phyloP scores from a whole-genome alignment of 2,888 invertebrate species.

The Mycalesis mineus region DNA sequence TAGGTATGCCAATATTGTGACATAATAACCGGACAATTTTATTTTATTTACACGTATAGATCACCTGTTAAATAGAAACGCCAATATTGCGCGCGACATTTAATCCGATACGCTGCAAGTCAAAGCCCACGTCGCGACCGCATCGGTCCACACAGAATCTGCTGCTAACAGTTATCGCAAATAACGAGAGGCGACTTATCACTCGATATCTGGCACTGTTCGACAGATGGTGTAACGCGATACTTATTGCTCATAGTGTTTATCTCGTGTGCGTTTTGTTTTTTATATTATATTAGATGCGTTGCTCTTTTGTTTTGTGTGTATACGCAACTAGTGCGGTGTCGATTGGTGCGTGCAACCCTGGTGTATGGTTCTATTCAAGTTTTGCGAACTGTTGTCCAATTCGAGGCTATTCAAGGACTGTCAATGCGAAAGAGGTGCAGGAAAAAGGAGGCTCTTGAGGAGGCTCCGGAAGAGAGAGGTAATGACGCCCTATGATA shows the following conservation, averaged over 20 bases:
- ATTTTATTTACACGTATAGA: no score
- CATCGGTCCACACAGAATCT: constrained; percentile 37
- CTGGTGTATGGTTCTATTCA: constrained; percentile 58
- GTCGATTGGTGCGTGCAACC: neutral
- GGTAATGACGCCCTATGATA: constrained; percentile 33
- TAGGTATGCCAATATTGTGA: no score
- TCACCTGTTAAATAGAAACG: constrained; percentile 12
- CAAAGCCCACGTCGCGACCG: constrained; percentile 49
- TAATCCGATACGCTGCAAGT: constrained; percentile 41
- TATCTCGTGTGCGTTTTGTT: constrained; percentile 34
- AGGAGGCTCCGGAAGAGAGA: constrained; percentile 53
- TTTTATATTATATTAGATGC: constrained; percentile 31
- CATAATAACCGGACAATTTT: no score
- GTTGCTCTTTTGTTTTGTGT: constrained; percentile 38
- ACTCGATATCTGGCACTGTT: constrained; percentile 55
- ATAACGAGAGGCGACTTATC: constrained; percentile 57
- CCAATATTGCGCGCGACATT: constrained; percentile 11
- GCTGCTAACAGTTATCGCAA: constrained; percentile 69
- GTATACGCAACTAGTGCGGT: neutral
- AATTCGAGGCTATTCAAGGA: constrained; percentile 64
- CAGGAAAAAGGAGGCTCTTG: constrained; percentile 70
- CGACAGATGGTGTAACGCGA: constrained; percentile 54
- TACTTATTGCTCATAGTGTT: constrained; percentile 34
- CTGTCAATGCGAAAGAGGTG: constrained; percentile 74
- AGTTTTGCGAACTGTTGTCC: constrained; percentile 66